These are phyloP conservation scores for Lordiphosa andalusiaca DNA, from an alignment of 2,888 invertebrate genomes.

Conservation along the genomic window DNA sequence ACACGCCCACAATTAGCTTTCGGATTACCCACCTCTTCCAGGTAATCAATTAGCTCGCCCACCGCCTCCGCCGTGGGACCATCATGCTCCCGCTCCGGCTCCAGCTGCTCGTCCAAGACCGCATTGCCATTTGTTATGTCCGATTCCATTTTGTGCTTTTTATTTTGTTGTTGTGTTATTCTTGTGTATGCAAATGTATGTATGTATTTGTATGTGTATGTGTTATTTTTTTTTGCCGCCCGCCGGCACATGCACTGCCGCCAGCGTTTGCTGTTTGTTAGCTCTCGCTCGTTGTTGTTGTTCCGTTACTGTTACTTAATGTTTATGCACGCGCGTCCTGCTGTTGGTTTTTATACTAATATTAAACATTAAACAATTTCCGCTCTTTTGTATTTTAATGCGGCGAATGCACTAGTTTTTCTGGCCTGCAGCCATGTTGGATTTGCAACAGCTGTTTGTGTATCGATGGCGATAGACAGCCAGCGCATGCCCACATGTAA, in stretches of 20 bases:
- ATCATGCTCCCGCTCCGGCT: conserved; percentile 8
- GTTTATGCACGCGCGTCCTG: too few species aligned
- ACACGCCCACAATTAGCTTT: not conserved
- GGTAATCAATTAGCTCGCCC: conserved; percentile 41
- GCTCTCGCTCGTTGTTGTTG: too few species aligned
- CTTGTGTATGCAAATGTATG: not conserved
- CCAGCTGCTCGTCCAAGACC: conserved; percentile 8
- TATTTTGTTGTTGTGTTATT: conserved; percentile 1
- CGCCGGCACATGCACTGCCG: too few species aligned
- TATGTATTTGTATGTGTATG: too few species aligned
- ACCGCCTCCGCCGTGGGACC: not conserved
- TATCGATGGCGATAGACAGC: conserved; percentile 39
- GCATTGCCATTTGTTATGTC: conserved; percentile 6
- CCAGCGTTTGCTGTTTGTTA: too few species aligned
- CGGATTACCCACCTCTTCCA: conserved; percentile 45
- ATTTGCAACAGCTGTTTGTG: conserved; percentile 55
- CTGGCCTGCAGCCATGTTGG: conserved; percentile 55
- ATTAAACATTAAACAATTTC: too few species aligned
- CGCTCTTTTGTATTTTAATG: too few species aligned
- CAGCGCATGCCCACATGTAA: conserved; percentile 42
- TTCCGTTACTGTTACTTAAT: too few species aligned
- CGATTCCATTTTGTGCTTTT: conserved; percentile 4
- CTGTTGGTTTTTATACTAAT: too few species aligned
- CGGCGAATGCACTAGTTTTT: too few species aligned
- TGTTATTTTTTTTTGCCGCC: not conserved